Conservation (phyloP, 2,797 vertebrate genomes). For the Labeo calbasu region DNA sequence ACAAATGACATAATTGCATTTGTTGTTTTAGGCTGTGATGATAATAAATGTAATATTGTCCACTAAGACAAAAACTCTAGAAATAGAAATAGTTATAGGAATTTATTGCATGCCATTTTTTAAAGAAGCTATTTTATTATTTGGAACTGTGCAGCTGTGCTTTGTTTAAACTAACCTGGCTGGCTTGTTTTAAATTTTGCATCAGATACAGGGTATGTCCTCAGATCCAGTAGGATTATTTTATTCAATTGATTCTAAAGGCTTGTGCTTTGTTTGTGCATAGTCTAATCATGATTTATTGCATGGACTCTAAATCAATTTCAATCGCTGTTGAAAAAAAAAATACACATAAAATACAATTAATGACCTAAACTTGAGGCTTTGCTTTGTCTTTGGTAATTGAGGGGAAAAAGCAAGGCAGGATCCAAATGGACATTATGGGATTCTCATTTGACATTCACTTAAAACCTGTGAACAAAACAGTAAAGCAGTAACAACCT, state of each 20-base stretch:
- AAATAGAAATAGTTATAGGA: constrained; percentile 13
- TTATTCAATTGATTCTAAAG: constrained; percentile 60
- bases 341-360: constrained; percentile 60
- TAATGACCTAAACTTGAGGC: constrained; percentile 52
- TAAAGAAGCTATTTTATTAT: not conserved
- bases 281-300: constrained; percentile 60
- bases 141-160: not conserved
- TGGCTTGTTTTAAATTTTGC: not conserved
- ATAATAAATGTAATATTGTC: constrained; percentile 7
- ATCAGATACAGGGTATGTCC: not conserved
- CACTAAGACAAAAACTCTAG: not conserved
- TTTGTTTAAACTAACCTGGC: not conserved
- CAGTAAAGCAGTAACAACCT: not conserved
- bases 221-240: constrained; percentile 49
- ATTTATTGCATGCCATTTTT: constrained; percentile 12
- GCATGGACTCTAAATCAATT: constrained; percentile 58
- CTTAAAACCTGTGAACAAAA: not conserved
- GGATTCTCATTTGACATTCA: constrained; percentile 15
- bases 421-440: constrained; percentile 26
- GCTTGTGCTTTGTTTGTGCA: constrained; percentile 60
- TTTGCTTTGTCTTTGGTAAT: constrained; percentile 56
- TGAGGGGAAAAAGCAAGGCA: constrained; percentile 40
- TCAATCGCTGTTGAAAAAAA: constrained; percentile 54
- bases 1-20: constrained; percentile 13
- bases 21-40: constrained; percentile 14